A percentile compares a stretch with the other conserved stretches of the same genome.
phyloP scores from a whole-genome alignment of 2,797 vertebrate genomes.

The Ctenosaura bakeri region DNA sequence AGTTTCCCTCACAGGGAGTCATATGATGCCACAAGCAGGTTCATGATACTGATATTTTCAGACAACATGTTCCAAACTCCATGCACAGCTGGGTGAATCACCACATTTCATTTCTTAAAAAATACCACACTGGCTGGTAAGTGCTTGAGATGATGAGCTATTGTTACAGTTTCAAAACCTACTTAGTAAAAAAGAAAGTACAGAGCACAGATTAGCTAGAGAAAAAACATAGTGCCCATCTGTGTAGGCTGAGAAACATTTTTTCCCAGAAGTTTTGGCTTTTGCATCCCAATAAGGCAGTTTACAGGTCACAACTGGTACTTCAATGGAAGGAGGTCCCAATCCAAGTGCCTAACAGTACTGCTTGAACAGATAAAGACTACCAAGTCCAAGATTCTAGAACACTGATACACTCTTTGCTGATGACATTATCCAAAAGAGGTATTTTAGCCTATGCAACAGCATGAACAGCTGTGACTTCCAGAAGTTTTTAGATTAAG shows the following conservation, averaged over 20 bases:
- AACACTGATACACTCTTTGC: not conserved
- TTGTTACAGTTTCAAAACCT: constrained; percentile 27
- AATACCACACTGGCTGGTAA: not conserved
- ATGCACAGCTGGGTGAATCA: constrained; percentile 33
- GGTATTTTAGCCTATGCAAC: not conserved
- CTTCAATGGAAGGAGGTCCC: not conserved
- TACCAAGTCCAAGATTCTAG: not conserved
- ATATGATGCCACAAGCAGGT: constrained; percentile 48
- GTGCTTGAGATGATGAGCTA: constrained; percentile 15
- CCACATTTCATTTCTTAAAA: not conserved
- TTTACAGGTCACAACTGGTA: not conserved
- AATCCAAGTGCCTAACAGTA: not conserved
- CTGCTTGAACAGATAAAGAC: not conserved
- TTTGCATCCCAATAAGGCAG: not conserved
- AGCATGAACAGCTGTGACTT: not conserved
- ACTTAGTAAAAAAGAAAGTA: constrained; percentile 11
- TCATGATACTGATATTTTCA: constrained; percentile 35
- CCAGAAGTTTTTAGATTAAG: not conserved
- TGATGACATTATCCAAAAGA: not conserved
- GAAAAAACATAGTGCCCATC: not conserved
- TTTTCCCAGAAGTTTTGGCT: constrained; percentile 11
- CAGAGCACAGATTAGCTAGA: not conserved
- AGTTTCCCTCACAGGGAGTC: constrained; percentile 61
- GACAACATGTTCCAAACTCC: constrained; percentile 31
- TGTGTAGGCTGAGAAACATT: not conserved